Conservation (phyloP, 2,888 invertebrate species). For the Harpalus rufipes region DNA sequence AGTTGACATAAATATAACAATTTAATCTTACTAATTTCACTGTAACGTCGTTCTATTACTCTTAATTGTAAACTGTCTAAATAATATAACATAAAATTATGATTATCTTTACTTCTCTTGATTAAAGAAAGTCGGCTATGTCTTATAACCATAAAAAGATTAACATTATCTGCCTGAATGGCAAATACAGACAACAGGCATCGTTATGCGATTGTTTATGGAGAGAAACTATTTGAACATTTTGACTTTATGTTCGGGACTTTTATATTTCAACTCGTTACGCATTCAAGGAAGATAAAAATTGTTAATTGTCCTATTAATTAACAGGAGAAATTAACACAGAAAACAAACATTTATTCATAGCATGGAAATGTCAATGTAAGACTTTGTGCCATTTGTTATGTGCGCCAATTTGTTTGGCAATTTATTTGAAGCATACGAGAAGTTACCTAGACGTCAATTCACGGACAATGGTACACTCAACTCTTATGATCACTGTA, state of each 20-base stretch:
- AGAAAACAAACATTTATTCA: background rate
- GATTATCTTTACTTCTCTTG: background rate
- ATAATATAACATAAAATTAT: conserved; percentile 43
- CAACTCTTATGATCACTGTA: too few species aligned
- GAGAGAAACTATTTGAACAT: conserved; percentile 26
- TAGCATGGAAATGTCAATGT: too few species aligned
- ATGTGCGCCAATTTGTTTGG: too few species aligned
- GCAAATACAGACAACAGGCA: conserved; percentile 40
- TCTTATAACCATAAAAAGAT: conserved; percentile 53
- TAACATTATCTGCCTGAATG: conserved; percentile 30
- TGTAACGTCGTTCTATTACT: conserved; percentile 3
- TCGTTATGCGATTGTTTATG: conserved; percentile 48
- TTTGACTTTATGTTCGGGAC: conserved; percentile 19
- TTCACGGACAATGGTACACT: too few species aligned
- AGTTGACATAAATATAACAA: background rate
- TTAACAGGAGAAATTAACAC: background rate
- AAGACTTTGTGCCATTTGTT: too few species aligned
- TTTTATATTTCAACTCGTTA: background rate
- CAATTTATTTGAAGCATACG: too few species aligned
- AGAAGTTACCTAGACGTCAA: too few species aligned
- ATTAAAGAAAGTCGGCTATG: conserved; percentile 32
- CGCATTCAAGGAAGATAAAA: background rate
- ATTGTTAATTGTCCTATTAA: conserved; percentile 4
- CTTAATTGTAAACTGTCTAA: conserved; percentile 10
- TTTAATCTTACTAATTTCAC: conserved; percentile 25